Evolutionary conservation across 1,140 invertebrate species (phyloP).

Genomic region (Hydropsyche tenuis): DNA sequence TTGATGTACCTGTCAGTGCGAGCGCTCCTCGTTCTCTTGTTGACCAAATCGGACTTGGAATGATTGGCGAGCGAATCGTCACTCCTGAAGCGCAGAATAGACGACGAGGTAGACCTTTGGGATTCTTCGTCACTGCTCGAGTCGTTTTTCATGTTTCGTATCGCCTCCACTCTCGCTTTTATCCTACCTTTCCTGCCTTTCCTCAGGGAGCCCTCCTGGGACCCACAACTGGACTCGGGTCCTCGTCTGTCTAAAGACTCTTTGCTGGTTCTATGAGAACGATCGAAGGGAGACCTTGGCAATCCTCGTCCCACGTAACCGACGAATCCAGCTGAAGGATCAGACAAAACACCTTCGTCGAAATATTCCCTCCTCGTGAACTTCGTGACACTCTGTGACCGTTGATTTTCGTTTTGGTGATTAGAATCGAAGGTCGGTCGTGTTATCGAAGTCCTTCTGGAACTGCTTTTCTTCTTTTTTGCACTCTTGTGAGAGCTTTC

Average conservation of each 20-base stretch:
- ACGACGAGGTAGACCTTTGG: slow-evolving; percentile 69
- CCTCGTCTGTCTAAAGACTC: slow-evolving; percentile 50
- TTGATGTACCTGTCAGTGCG: slow-evolving; percentile 81
- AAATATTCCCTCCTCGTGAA: slow-evolving; percentile 55
- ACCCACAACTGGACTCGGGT: slow-evolving; percentile 57
- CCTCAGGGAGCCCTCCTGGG: slow-evolving; percentile 62
- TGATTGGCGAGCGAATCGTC: slow-evolving; percentile 68
- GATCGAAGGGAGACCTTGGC: slow-evolving; percentile 54
- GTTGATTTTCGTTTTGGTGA: slow-evolving; percentile 53
- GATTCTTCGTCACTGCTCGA: slow-evolving; percentile 78
- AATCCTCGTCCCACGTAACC: slow-evolving; percentile 57
- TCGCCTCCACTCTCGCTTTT: slow-evolving; percentile 71
- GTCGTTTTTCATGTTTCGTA: slow-evolving; percentile 67
- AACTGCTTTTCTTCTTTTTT: slow-evolving; percentile 60
- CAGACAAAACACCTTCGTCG: slow-evolving; percentile 64
- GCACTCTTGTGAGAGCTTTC: slow-evolving; percentile 61
- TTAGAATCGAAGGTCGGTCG: slow-evolving; percentile 62
- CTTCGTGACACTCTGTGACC: slow-evolving; percentile 61
- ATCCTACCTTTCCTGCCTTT: slow-evolving; percentile 65
- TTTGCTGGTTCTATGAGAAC: slow-evolving; percentile 41
- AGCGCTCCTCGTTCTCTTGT: slow-evolving; percentile 66
- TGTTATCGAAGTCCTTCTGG: slow-evolving; percentile 54
- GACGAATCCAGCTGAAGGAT: slow-evolving; percentile 62
- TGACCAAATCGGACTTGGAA: slow-evolving; percentile 63
- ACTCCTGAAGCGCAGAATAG: slow-evolving; percentile 68